Percentiles rank a stretch among this genome's conserved stretches.
These are phyloP conservation scores for Lamprotornis superbus DNA, from an alignment of 2,113 vertebrate genomes.

Conservation along the genomic window DNA sequence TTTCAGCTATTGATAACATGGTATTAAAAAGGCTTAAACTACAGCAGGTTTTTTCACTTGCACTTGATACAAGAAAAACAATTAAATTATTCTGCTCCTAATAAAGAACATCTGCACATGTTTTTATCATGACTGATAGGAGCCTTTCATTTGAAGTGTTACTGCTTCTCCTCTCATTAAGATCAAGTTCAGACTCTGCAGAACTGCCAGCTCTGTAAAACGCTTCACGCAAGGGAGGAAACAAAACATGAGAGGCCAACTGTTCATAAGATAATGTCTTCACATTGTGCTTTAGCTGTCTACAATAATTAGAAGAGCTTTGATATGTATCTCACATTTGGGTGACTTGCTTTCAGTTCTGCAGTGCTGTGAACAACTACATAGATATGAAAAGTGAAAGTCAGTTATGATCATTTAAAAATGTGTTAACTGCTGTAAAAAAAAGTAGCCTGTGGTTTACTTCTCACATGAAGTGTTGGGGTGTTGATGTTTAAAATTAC, in stretches of 20 bases:
- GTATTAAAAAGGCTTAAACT: background rate
- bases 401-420: background rate
- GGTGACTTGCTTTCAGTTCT: background rate
- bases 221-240: background rate
- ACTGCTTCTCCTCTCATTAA: slow-evolving; percentile 29
- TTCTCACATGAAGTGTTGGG: background rate
- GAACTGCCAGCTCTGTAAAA: slow-evolving; percentile 9
- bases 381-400: background rate
- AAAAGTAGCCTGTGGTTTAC: background rate
- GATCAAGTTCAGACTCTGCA: slow-evolving; percentile 14
- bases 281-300: background rate
- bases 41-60: background rate
- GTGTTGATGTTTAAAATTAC: background rate
- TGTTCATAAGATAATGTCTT: background rate
- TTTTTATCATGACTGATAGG: background rate
- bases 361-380: background rate
- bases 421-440: background rate
- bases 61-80: background rate
- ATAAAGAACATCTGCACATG: slow-evolving; percentile 41
- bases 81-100: background rate
- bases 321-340: background rate
- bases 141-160: background rate
- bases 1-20: background rate
- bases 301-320: slow-evolving; percentile 9
- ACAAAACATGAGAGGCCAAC: slow-evolving; percentile 23